Evolutionary conservation across 2,797 vertebrate species (phyloP).

Genomic region (Carcharodon carcharias): DNA sequence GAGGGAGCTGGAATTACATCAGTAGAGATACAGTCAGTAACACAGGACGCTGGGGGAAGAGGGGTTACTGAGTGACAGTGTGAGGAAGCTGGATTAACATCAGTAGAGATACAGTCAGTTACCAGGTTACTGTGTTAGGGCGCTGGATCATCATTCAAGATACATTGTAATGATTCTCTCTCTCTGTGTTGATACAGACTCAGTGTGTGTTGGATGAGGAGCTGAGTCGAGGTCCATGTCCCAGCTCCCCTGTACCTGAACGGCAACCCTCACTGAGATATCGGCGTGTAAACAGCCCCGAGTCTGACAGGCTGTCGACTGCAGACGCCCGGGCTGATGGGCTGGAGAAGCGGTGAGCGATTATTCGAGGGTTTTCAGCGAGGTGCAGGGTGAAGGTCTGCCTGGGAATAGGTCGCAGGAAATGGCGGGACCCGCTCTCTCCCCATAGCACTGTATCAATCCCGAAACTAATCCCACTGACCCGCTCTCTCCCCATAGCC

Average conservation of each 20-base stretch:
- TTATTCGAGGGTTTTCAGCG: too few species aligned
- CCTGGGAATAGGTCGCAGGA: too few species aligned
- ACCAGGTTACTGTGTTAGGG: neutral
- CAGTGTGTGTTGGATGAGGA: slow-evolving; percentile 81
- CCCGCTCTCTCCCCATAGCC: neutral
- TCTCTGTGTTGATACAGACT: slow-evolving; percentile 51
- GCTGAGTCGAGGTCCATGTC: slow-evolving; percentile 67
- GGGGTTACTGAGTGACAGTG: neutral
- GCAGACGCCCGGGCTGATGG: slow-evolving; percentile 76
- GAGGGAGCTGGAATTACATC: too few species aligned
- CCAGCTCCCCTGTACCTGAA: slow-evolving; percentile 68
- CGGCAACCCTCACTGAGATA: slow-evolving; percentile 79
- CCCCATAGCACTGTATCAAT: too few species aligned
- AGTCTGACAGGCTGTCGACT: slow-evolving; percentile 83
- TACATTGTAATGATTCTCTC: too few species aligned
- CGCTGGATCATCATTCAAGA: neutral
- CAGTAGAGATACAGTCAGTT: neutral
- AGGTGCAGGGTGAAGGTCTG: too few species aligned
- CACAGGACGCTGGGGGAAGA: neutral
- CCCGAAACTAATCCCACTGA: neutral
- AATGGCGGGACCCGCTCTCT: too few species aligned
- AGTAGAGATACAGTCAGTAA: neutral
- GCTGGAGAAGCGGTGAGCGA: slow-evolving; percentile 73
- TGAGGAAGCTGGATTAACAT: neutral
- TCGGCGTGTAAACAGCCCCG: slow-evolving; percentile 83